Evolutionary conservation across 2,113 vertebrate genomes (phyloP).

Genomic region (Ardeotis arabs): DNA sequence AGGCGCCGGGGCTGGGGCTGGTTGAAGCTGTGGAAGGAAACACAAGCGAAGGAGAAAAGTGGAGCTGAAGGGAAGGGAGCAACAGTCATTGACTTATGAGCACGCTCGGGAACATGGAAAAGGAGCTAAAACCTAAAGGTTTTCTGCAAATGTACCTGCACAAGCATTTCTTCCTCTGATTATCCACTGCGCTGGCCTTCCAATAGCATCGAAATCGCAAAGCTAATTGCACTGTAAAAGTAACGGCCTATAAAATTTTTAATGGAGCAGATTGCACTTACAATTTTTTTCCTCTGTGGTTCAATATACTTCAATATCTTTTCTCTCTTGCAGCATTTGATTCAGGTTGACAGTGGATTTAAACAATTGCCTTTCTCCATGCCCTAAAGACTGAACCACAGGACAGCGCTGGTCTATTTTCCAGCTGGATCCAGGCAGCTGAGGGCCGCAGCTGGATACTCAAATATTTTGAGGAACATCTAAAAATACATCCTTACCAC

Average conservation of each 20-base stretch:
- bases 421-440: neutral
- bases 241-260: slow-evolving; percentile 50
- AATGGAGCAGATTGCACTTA: slow-evolving; percentile 44
- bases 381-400: neutral
- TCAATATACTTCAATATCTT: slow-evolving; percentile 31
- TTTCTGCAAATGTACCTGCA: neutral
- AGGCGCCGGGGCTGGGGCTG: neutral
- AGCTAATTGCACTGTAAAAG: slow-evolving; percentile 63
- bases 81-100: neutral
- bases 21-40: slow-evolving; percentile 14
- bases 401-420: neutral
- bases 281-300: neutral
- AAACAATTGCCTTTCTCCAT: neutral
- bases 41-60: neutral
- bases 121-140: neutral
- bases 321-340: neutral
- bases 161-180: neutral
- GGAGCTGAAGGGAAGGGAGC: slow-evolving; percentile 5
- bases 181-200: neutral
- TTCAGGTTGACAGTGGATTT: neutral
- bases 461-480: neutral
- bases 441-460: neutral
- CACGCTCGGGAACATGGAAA: accelerated
- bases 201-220: neutral
- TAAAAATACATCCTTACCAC: neutral